Conservation (phyloP, 2,113 vertebrate genomes). For the Puma concolor region DNA sequence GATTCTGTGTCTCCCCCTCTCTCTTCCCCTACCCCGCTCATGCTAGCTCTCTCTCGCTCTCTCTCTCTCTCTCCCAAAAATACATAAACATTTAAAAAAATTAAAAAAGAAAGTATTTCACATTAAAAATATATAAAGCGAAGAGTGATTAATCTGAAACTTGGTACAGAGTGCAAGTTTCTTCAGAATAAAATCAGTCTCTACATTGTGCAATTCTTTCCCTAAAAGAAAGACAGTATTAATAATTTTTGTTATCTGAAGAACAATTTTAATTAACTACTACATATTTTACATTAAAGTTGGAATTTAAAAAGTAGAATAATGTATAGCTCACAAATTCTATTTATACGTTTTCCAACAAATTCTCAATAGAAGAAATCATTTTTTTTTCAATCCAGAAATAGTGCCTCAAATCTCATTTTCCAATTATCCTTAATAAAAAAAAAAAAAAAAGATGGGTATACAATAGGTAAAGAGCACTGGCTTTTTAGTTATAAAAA, state of each 20-base stretch:
- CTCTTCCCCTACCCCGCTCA: no score
- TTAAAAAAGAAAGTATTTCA: neutral
- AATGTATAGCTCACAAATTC: neutral
- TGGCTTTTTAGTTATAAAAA: neutral
- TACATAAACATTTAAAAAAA: no score
- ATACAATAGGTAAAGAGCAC: neutral
- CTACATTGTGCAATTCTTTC: neutral
- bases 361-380: neutral
- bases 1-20: no score
- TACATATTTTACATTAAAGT: neutral
- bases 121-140: neutral
- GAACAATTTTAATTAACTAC: neutral
- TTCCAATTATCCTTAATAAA: neutral
- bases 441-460: neutral
- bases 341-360: neutral
- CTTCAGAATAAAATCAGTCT: neutral
- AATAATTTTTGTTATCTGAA: neutral
- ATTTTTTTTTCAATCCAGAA: neutral
- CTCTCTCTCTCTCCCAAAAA: no score
- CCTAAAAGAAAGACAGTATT: neutral
- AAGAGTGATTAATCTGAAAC: neutral
- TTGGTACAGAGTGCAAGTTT: neutral
- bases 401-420: neutral
- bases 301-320: neutral
- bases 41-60: no score